These are phyloP conservation scores for Columba janthina DNA, from an alignment of 2,113 vertebrate species.

Conservation along the genomic window DNA sequence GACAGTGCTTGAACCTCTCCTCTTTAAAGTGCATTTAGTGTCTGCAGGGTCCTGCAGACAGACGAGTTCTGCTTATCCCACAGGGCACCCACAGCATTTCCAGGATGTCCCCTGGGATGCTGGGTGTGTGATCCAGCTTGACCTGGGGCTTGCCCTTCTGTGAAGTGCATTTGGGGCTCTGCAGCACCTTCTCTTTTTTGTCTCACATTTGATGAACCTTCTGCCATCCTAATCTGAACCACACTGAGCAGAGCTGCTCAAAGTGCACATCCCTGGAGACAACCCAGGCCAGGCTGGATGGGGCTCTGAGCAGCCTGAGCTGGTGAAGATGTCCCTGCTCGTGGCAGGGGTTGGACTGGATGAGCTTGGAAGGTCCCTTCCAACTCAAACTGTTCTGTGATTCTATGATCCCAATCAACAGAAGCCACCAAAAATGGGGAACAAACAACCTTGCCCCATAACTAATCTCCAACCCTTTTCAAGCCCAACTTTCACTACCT, in stretches of 20 bases:
- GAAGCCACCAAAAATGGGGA: neutral
- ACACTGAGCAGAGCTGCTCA: accelerated
- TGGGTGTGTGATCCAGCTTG: neutral
- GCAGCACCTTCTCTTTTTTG: neutral
- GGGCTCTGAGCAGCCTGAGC: too few relatives aligned
- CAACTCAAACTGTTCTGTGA: too few relatives aligned
- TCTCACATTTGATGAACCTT: neutral
- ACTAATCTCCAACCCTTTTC: neutral
- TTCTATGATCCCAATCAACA: neutral
- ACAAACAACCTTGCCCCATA: accelerated
- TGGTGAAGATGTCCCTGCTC: too few relatives aligned
- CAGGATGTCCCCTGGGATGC: accelerated
- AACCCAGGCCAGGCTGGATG: too few relatives aligned
- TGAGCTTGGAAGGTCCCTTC: too few relatives aligned
- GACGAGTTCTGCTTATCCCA: neutral
- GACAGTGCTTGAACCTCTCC: neutral
- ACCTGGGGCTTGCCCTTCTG: neutral
- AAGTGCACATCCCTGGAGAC: too few relatives aligned
- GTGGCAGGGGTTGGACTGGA: too few relatives aligned
- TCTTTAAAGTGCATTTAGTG: neutral
- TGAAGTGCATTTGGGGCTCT: neutral
- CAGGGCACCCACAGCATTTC: neutral
- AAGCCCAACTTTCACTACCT: neutral
- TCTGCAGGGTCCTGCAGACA: neutral
- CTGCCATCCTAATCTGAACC: neutral